Percentiles rank a stretch among this genome's conserved stretches.
phyloP scores from a whole-genome alignment of 2,888 invertebrate genomes.

The Limnephilus marmoratus region DNA sequence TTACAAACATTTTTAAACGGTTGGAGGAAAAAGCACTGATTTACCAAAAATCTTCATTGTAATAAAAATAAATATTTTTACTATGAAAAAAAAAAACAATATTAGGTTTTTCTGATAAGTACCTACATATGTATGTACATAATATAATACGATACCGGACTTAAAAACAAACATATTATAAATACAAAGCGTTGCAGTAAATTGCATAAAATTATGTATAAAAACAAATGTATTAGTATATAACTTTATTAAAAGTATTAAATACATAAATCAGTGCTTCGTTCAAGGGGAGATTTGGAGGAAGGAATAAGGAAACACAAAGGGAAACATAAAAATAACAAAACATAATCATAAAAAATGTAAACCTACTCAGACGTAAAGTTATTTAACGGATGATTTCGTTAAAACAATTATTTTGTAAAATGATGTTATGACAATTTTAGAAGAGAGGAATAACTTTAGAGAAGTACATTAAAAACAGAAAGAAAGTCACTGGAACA shows the following conservation, averaged over 20 bases:
- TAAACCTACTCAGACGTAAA: neutral
- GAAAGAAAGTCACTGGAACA: neutral
- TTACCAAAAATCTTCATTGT: neutral
- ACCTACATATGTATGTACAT: neutral
- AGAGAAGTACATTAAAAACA: neutral
- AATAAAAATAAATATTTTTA: neutral
- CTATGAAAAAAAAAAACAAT: neutral
- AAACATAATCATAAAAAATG: neutral
- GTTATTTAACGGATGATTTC: neutral
- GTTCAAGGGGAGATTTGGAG: neutral
- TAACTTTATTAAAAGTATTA: neutral
- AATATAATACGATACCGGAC: neutral
- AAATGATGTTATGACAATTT: neutral
- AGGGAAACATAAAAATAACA: neutral
- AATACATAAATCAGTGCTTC: constrained; percentile 15
- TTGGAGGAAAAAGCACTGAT: constrained; percentile 5
- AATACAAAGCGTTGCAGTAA: constrained; percentile 13
- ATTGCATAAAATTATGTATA: constrained; percentile 11
- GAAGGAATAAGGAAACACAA: neutral
- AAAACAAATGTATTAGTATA: neutral
- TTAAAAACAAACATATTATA: neutral
- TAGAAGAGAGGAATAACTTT: neutral
- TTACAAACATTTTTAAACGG: neutral
- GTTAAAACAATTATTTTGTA: neutral
- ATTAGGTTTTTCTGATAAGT: neutral